Percentiles rank a stretch among this genome's conserved stretches.
Conservation (phyloP, 2,797 vertebrate species). For the Smutsia temminckii region DNA sequence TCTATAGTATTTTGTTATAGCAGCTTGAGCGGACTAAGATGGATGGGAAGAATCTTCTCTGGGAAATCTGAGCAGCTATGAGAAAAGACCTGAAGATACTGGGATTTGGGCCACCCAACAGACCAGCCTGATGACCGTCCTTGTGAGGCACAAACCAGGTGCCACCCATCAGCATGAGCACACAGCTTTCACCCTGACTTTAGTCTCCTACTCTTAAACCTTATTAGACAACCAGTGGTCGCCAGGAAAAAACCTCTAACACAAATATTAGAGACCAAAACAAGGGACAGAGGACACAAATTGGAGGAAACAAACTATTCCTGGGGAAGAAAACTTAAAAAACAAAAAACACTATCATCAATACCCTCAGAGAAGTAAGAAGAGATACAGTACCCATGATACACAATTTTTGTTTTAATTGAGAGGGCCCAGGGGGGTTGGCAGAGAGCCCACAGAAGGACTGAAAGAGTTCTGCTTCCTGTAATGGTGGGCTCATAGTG, state of each 20-base stretch:
- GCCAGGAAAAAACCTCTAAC: neutral
- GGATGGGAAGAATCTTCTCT: neutral
- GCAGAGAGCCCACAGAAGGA: neutral
- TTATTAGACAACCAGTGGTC: neutral
- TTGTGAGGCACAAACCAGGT: too few relatives aligned
- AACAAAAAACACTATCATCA: neutral
- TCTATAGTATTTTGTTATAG: neutral
- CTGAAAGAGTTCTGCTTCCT: neutral
- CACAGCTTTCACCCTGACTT: neutral
- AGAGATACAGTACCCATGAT: neutral
- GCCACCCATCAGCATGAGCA: neutral
- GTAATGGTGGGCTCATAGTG: neutral
- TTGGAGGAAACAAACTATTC: neutral
- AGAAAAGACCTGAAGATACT: neutral
- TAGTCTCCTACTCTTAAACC: neutral
- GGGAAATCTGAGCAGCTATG: neutral
- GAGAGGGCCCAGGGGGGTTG: neutral
- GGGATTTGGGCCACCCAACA: neutral
- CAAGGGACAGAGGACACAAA: neutral
- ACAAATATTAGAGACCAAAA: neutral
- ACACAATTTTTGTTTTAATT: neutral
- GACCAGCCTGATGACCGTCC: too few relatives aligned
- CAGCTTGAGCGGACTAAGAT: neutral
- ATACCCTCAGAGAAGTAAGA: neutral
- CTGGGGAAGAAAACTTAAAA: conserved; percentile 1